phyloP scores from a whole-genome alignment of 2,888 invertebrate genomes.

The Ochlodes sylvanus region DNA sequence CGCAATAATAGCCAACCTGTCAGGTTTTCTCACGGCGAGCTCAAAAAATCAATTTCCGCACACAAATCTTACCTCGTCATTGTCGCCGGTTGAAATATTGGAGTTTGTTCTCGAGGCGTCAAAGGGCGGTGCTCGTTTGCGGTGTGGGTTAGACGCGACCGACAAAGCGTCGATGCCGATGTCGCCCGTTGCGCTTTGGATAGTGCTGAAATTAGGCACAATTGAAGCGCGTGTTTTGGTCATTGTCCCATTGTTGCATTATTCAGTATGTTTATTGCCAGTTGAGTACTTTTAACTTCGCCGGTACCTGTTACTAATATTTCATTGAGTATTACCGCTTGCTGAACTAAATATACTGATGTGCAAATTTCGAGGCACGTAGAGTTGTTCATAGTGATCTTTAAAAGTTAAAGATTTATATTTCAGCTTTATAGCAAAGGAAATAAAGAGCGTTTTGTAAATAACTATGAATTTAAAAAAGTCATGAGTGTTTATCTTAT shows the following conservation, averaged over 20 bases:
- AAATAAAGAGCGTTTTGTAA: too few relatives aligned
- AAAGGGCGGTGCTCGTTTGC: constrained; percentile 62
- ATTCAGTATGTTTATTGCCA: constrained; percentile 58
- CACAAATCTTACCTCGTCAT: constrained; percentile 81
- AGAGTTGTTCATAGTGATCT: background rate
- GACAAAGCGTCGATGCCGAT: constrained; percentile 59
- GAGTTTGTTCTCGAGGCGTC: constrained; percentile 60
- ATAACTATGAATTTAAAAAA: too few relatives aligned
- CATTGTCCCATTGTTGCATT: constrained; percentile 67
- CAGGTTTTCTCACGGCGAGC: constrained; percentile 76
- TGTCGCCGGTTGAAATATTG: constrained; percentile 80
- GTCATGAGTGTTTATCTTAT: too few relatives aligned
- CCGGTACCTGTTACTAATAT: constrained; percentile 23
- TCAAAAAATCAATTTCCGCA: constrained; percentile 84
- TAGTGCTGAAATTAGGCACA: constrained; percentile 79
- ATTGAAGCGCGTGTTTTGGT: constrained; percentile 76
- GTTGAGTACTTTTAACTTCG: constrained; percentile 59
- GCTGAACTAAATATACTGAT: background rate
- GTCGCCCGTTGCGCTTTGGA: constrained; percentile 67
- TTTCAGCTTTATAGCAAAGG: too few relatives aligned
- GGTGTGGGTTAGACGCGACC: constrained; percentile 53
- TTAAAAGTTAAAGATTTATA: too few relatives aligned
- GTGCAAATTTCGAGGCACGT: background rate
- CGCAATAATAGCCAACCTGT: constrained; percentile 72
- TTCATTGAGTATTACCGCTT: constrained; percentile 19